phyloP scores from a whole-genome alignment of 1,140 invertebrate genomes.

The Halyomorpha halys region DNA sequence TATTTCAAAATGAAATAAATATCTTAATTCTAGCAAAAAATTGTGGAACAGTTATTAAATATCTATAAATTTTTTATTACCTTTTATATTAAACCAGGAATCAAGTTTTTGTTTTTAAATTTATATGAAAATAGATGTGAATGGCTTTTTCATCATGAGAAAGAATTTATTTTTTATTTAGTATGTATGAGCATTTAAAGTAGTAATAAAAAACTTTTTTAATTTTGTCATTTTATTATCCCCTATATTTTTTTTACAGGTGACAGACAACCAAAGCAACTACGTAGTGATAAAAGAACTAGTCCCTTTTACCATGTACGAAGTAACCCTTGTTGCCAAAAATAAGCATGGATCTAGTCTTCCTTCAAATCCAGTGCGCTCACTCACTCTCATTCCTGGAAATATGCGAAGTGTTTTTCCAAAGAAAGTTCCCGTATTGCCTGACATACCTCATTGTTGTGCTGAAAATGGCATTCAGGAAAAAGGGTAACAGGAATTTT shows the following conservation, averaged over 20 bases:
- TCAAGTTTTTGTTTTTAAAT: no score
- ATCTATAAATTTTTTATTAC: no score
- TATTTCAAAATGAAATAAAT: no score
- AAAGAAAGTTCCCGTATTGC: constrained; percentile 46
- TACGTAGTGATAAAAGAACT: constrained; percentile 48
- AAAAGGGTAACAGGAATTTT: constrained; percentile 40
- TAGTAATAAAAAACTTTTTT: neutral
- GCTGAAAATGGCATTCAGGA: constrained; percentile 51
- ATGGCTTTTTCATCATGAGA: no score
- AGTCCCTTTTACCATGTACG: constrained; percentile 68
- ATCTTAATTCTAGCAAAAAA: no score
- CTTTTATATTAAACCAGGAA: no score
- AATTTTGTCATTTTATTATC: constrained; percentile 6
- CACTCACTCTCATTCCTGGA: constrained; percentile 51
- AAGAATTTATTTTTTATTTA: no score
- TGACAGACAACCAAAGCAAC: constrained; percentile 43
- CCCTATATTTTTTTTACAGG: constrained; percentile 34
- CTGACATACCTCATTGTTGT: constrained; percentile 63
- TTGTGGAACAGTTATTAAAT: no score
- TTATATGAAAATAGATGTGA: no score
- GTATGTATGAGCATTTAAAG: no score
- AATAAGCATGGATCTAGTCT: constrained; percentile 64
- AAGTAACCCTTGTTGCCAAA: constrained; percentile 56
- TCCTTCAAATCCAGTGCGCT: constrained; percentile 56
- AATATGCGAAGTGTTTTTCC: constrained; percentile 40